These are phyloP conservation scores for Melanitta fusca DNA, from an alignment of 2,797 vertebrate species.

Conservation along the genomic window DNA sequence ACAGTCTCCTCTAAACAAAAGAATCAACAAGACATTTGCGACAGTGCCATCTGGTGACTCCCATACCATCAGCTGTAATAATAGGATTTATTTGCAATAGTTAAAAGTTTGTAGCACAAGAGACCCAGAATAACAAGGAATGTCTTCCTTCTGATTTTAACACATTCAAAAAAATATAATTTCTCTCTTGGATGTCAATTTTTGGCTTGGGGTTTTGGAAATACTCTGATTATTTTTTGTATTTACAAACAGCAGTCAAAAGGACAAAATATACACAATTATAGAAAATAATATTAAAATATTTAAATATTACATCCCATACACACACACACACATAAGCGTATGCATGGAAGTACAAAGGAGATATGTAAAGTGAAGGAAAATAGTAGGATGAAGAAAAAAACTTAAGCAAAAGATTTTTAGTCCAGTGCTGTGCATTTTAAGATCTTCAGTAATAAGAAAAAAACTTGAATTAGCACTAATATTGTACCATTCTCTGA, in stretches of 20 bases:
- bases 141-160: background rate
- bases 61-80: background rate
- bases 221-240: rapidly evolving
- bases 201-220: background rate
- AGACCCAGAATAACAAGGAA: background rate
- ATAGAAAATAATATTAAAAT: background rate
- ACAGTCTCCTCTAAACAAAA: constrained; percentile 3
- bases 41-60: constrained; percentile 64
- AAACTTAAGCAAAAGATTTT: background rate
- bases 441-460: background rate
- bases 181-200: background rate
- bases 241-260: background rate
- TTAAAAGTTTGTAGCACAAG: background rate
- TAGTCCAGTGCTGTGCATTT: background rate
- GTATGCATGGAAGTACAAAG: background rate
- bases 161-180: background rate
- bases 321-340: background rate
- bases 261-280: background rate
- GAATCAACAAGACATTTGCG: background rate
- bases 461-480: background rate
- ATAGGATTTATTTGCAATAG: background rate
- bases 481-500: background rate
- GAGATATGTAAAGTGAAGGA: background rate
- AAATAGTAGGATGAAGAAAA: background rate
- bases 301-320: background rate